phyloP scores from a whole-genome alignment of 2,888 invertebrate species.

The Dysmachus trigonus region DNA sequence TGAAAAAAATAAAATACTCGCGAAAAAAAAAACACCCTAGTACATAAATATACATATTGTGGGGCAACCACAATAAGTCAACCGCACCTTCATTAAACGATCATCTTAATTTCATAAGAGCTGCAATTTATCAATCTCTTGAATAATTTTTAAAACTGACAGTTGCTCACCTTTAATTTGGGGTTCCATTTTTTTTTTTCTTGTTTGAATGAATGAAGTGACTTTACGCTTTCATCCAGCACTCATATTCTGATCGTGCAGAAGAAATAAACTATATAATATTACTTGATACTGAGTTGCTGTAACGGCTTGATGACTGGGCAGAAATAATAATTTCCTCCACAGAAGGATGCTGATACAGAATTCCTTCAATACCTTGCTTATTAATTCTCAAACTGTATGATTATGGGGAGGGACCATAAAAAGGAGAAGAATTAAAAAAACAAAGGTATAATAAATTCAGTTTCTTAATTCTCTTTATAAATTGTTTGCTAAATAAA shows the following conservation, averaged over 20 bases:
- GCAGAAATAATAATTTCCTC: not conserved
- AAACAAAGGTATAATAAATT: not conserved
- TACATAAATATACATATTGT: too few species aligned
- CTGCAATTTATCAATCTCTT: not conserved
- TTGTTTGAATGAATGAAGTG: not conserved
- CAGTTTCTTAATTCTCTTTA: not conserved
- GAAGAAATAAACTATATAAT: not conserved
- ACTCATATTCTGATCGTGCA: not conserved
- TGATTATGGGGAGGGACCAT: not conserved
- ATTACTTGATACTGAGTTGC: not conserved
- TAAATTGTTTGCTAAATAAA: too few species aligned
- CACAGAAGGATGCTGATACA: not conserved
- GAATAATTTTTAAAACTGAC: not conserved
- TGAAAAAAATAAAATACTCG: too few species aligned
- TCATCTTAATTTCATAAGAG: not conserved
- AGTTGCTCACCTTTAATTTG: not conserved
- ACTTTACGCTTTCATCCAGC: not conserved
- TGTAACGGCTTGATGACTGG: not conserved
- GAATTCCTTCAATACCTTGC: not conserved
- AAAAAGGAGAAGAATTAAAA: not conserved
- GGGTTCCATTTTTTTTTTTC: not conserved
- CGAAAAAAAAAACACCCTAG: too few species aligned
- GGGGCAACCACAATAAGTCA: too few species aligned
- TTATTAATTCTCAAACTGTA: not conserved
- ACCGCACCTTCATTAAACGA: not conserved